These are phyloP conservation scores for Antitype chi DNA, from an alignment of 2,888 invertebrate species.

Conservation along the genomic window DNA sequence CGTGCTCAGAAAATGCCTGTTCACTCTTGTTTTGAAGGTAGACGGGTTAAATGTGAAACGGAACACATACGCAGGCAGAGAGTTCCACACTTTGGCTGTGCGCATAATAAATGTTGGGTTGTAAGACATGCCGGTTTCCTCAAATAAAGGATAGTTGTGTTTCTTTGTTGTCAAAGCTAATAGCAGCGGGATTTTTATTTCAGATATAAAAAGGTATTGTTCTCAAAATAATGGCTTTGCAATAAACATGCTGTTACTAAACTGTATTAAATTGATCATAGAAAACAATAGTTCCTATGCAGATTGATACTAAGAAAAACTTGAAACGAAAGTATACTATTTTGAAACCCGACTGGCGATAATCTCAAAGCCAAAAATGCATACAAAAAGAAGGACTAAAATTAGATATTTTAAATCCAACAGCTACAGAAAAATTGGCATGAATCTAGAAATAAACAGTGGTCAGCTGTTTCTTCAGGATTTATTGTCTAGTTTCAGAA, in stretches of 20 bases:
- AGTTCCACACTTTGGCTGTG: too few relatives aligned
- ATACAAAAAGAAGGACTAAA: background rate
- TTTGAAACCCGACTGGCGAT: background rate
- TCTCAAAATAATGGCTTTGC: background rate
- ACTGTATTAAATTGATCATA: background rate
- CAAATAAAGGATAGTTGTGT: background rate
- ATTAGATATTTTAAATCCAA: background rate
- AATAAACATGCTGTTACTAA: conserved; percentile 8
- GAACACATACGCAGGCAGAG: too few relatives aligned
- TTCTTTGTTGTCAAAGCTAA: background rate
- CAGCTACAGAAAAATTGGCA: background rate
- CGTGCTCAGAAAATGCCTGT: too few relatives aligned
- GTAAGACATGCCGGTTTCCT: background rate
- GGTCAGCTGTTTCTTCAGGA: conserved; percentile 18
- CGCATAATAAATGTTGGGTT: background rate
- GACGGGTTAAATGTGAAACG: too few relatives aligned
- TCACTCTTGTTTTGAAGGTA: too few relatives aligned
- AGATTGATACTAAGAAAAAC: background rate
- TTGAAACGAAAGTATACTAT: conserved; percentile 1
- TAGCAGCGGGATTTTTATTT: background rate
- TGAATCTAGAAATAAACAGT: conserved; percentile 20
- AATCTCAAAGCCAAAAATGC: background rate
- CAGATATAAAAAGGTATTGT: background rate
- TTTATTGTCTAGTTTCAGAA: conserved; percentile 26
- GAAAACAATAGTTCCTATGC: conserved; percentile 5